These are phyloP conservation scores for Geopemphigus sp. DNA, from an alignment of 1,140 invertebrate genomes.

Conservation along the genomic window DNA sequence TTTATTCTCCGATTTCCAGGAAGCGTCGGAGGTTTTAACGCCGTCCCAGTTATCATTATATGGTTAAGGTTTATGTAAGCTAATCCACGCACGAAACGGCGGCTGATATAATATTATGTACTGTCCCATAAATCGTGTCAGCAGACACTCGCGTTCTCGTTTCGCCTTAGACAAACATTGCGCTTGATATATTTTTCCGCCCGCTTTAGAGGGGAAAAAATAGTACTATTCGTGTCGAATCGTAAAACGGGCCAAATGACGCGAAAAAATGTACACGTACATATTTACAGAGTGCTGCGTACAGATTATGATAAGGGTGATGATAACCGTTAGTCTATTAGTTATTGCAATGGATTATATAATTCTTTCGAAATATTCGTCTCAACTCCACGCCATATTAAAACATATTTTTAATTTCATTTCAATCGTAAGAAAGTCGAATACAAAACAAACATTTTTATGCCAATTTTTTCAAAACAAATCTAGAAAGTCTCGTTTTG, in stretches of 20 bases:
- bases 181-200: slow-evolving; percentile 19
- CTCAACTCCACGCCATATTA: too few species aligned
- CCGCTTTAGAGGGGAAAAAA: slow-evolving; percentile 5
- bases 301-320: too few species aligned
- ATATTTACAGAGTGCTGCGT: too few species aligned
- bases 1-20: slow-evolving; percentile 24
- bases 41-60: neutral
- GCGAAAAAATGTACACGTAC: neutral
- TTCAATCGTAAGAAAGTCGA: too few species aligned
- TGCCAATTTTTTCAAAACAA: too few species aligned
- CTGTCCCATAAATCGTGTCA: slow-evolving; percentile 17
- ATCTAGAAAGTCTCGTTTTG: too few species aligned
- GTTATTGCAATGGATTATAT: too few species aligned
- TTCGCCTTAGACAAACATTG: neutral
- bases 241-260: neutral
- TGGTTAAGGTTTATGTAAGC: slow-evolving; percentile 15
- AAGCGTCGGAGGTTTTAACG: neutral
- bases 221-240: neutral
- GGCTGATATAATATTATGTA: neutral
- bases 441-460: too few species aligned
- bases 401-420: too few species aligned
- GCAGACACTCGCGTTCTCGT: slow-evolving; percentile 9
- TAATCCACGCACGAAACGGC: slow-evolving; percentile 5
- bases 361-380: too few species aligned
- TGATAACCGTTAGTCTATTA: too few species aligned